phyloP scores from a whole-genome alignment of 2,888 invertebrate species.

The Watsonalla cultraria region DNA sequence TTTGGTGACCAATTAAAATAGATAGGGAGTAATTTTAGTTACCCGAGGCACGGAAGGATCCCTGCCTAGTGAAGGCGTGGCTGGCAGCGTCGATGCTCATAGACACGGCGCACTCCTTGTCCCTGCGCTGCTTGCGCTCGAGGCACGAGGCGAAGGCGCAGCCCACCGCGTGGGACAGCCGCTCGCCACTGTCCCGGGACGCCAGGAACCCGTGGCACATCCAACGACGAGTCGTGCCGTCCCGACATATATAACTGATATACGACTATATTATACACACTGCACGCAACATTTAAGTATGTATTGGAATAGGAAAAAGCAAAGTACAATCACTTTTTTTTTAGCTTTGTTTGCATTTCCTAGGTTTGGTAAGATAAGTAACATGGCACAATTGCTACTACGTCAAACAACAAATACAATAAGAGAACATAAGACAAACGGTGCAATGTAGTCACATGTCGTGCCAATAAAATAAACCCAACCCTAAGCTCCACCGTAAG shows the following conservation, averaged over 20 bases:
- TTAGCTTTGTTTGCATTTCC: too few species aligned
- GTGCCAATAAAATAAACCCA: too few species aligned
- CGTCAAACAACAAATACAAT: too few species aligned
- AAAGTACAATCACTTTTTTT: too few species aligned
- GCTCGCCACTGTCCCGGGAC: conserved; percentile 96
- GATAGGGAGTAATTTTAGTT: conserved; percentile 7
- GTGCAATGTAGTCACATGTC: too few species aligned
- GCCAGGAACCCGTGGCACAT: conserved; percentile 99
- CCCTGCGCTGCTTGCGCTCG: conserved; percentile 97
- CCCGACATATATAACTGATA: conserved; percentile 97
- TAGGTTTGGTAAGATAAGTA: too few species aligned
- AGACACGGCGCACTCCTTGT: conserved; percentile 96
- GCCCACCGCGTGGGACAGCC: conserved; percentile 98
- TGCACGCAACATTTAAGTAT: background rate
- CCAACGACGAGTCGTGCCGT: conserved; percentile 99
- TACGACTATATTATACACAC: background rate
- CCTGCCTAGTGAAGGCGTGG: conserved; percentile 94
- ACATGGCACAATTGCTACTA: too few species aligned
- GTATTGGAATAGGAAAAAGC: conserved; percentile 3
- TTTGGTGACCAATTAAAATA: background rate
- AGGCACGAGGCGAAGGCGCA: conserved; percentile 99
- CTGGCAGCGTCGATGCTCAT: conserved; percentile 95
- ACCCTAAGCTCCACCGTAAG: too few species aligned
- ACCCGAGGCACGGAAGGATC: conserved; percentile 91
- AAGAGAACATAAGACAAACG: too few species aligned